Base-by-base conservation (phyloP, 2,888 invertebrate species). In the Chorisops tibialis region DNA sequence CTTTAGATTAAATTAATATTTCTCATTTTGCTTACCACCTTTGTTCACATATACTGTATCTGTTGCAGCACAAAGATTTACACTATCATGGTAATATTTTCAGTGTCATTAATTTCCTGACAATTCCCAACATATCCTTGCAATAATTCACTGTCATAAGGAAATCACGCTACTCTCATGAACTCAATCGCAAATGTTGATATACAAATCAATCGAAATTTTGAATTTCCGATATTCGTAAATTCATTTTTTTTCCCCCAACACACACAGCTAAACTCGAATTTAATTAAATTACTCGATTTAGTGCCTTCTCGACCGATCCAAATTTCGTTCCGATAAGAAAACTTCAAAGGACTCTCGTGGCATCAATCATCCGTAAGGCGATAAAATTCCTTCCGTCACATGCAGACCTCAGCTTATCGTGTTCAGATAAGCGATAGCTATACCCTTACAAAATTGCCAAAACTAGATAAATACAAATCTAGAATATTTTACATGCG, bases 331-430 rank as follows among this genome's bases (percentile, higher is more conserved):
- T 1, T 9, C 7, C 11, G 24, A 48, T 48, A 48, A 50, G 18
- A 5, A 24, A 30, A 14, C 24, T 30, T 35, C 30, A 30, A 24
- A 43, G 43, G 43, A 30, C 12, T 30, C 43, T 18, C 39, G 7
- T n/a, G 22, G 43, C 61, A 63, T 63, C 63, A 63, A 63, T 63
- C 63, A 61, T 61, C 47, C 45, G 30, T 30, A 60, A 56, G 43
- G 58, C 51, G 60, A 63, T 63, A 56, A 56, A 43, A 61, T 52
- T 60, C 37, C 54, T 63, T 61, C 50, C 50, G 54, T 49, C 50
- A 61, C 60, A 60, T 50, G 39, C 37, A 59, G 39, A 22, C 16
- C 24, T 59, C 16, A 47, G 21, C 51, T 52, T 59, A 63, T 59
- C 58, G 61, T 45, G 16, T 47, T 56, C 41, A n/a, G 51, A 61